Evolutionary conservation across 1,140 invertebrate species (phyloP).

Genomic region (Nymphalis io): DNA sequence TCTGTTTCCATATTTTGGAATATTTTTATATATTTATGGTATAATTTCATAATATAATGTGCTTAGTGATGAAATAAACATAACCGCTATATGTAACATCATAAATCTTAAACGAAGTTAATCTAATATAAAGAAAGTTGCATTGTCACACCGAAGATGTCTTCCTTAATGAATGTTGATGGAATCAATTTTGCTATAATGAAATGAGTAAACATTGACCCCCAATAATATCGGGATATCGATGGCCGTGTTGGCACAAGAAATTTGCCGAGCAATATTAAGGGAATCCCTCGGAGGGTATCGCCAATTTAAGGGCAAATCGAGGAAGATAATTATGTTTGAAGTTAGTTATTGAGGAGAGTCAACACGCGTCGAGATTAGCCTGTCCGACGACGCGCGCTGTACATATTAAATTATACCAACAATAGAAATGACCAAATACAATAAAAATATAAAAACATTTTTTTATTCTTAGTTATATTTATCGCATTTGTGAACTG

Average conservation of each 20-base stretch:
- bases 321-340: conserved; percentile 78
- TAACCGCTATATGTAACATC: too few species aligned
- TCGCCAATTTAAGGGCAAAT: conserved; percentile 74
- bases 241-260: conserved; percentile 70
- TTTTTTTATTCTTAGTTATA: too few species aligned
- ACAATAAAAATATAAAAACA: too few species aligned
- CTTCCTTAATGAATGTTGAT: conserved; percentile 66
- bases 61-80: too few species aligned
- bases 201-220: conserved; percentile 76
- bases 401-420: not conserved
- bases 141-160: conserved; percentile 33
- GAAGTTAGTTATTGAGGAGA: conserved; percentile 77
- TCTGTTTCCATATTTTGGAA: too few species aligned
- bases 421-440: too few species aligned
- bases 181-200: conserved; percentile 75
- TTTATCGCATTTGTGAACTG: too few species aligned
- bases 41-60: too few species aligned
- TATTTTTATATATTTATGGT: too few species aligned
- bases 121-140: conserved; percentile 29
- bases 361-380: conserved; percentile 61
- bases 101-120: not conserved
- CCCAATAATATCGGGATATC: conserved; percentile 66
- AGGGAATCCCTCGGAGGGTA: conserved; percentile 65
- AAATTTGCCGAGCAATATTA: conserved; percentile 74
- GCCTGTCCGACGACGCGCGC: conserved; percentile 24